Base-by-base conservation (phyloP, 1,140 invertebrate species). In the Aradophagus sp. region DNA sequence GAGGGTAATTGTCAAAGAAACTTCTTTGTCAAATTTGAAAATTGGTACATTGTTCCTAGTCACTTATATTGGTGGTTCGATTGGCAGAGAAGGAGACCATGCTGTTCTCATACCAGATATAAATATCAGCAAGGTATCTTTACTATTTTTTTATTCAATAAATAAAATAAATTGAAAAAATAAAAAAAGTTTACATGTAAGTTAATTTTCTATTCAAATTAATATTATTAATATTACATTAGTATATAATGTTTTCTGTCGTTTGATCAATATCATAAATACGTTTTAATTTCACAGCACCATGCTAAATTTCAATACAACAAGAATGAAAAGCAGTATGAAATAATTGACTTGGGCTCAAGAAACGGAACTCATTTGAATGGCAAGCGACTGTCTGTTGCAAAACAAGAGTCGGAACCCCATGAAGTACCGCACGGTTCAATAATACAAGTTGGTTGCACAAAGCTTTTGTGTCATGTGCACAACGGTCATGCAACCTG, bases 361-460 rank as follows among this genome's bases (percentile, higher is more conserved):
- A 89, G 93, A 75, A 97, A 96, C 82, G 96, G 95, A 1, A 97
- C 95, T 0, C 88, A 91, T 47, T 76, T 97, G 2, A 95, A 97
- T 84, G 92, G 92, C 0, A 88, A 87, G 19, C 87, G 93, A 58
- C 87, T 97, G 67, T 92, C 93, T 0, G 87, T 88, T 19, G 87
- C 90, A 0, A 92, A 93, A 75, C 88, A 90, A 77, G 88, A 89
- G 58, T 94, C 93, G 72, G 85, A 89, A 11, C 84, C 87, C 0
- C 62, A 77, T 53, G 84, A 88, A 74, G 74, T 96, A 26, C 81
- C 86, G 0, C 95, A 98, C 80, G 94, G 93, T 3, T 95, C 93
- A 76, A 86, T 88, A 5, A 71, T 94, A 29, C 88, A 91, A 78
- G 77, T 94, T 5, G 93, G 93, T 0, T 87, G 87, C 29, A 95